Percentiles rank a stretch among this genome's conserved stretches.
These are phyloP conservation scores for Leucophenga varia DNA, from an alignment of 1,140 invertebrate species.

Conservation along the genomic window DNA sequence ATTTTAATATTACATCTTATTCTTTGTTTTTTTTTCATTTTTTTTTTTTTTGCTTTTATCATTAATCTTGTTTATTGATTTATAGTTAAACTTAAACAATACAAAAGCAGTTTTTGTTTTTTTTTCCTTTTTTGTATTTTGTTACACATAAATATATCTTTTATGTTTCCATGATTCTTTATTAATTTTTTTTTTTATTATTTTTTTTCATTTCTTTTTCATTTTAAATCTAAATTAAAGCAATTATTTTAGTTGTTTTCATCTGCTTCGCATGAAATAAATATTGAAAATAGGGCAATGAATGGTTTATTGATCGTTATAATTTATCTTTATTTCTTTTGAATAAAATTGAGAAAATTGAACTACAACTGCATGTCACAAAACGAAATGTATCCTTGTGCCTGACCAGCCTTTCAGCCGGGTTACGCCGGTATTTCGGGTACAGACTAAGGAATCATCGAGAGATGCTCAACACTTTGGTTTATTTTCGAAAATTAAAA, in stretches of 20 bases:
- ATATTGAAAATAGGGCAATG: conserved; percentile 19
- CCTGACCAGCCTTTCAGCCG: too few species aligned
- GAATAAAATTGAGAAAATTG: too few species aligned
- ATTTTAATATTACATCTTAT: conserved; percentile 45
- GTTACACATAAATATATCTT: conserved; percentile 29
- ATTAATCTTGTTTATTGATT: conserved; percentile 16
- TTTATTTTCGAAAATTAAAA: conserved; percentile 25
- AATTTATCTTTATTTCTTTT: too few species aligned
- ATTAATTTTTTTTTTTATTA: conserved; percentile 14
- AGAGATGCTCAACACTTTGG: not conserved
- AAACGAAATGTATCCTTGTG: too few species aligned
- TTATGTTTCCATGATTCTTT: conserved; percentile 33
- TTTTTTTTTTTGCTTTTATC: conserved; percentile 23
- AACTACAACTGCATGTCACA: too few species aligned
- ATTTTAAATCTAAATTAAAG: conserved; percentile 48
- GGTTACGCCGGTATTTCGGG: too few species aligned
- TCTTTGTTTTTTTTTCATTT: conserved; percentile 23
- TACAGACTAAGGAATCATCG: too few species aligned
- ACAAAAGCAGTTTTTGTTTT: conserved; percentile 51
- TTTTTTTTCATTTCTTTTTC: conserved; percentile 21
- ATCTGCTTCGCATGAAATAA: conserved; percentile 15
- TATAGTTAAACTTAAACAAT: conserved; percentile 51
- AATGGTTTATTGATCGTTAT: too few species aligned
- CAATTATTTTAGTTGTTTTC: conserved; percentile 23
- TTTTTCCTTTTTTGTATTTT: conserved; percentile 26